phyloP scores from a whole-genome alignment of 2,797 vertebrate species.

The Perdix hodgsoniae region DNA sequence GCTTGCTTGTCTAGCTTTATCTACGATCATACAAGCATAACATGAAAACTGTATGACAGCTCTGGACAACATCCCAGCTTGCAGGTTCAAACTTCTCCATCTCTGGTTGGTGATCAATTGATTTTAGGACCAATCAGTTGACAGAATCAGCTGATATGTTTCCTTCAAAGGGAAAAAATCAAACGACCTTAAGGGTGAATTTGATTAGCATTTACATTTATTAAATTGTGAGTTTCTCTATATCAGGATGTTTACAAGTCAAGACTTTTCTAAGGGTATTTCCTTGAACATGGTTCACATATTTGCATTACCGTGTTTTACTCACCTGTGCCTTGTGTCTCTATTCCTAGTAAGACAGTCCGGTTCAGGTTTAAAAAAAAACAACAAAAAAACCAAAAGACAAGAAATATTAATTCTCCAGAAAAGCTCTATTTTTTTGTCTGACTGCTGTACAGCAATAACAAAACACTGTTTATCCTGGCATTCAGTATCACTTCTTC shows the following conservation, averaged over 20 bases:
- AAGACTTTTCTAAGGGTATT: background rate
- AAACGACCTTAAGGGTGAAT: background rate
- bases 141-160: background rate
- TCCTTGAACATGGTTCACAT: fast-evolving
- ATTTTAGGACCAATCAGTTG: background rate
- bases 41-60: background rate
- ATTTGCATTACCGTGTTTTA: constrained; percentile 24
- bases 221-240: constrained; percentile 8
- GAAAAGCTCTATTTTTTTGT: background rate
- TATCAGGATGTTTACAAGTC: background rate
- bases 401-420: constrained; percentile 59
- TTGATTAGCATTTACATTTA: constrained; percentile 15
- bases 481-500: background rate
- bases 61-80: background rate
- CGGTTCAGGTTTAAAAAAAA: constrained; percentile 22
- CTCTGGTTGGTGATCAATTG: background rate
- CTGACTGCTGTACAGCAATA: background rate
- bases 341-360: constrained; percentile 88
- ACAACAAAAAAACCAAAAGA: constrained; percentile 26
- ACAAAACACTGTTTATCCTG: background rate
- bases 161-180: background rate
- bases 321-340: constrained; percentile 98
- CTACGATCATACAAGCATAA: background rate
- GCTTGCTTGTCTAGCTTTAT: background rate
- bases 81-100: background rate